phyloP scores from a whole-genome alignment of 2,113 vertebrate species.

The Zosterops lateralis region DNA sequence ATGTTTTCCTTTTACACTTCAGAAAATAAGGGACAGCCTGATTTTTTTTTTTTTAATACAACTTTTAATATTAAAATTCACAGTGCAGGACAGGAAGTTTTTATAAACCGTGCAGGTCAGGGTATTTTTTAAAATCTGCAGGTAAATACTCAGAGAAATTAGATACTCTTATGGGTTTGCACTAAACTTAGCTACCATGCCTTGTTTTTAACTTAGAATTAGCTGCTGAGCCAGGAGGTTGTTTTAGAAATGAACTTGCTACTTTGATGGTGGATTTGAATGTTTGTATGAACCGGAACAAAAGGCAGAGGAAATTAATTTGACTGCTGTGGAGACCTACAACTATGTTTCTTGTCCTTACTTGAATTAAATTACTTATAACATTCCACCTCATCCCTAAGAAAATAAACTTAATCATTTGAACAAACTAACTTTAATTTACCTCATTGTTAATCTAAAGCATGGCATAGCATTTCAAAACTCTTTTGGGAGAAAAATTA shows the following conservation, averaged over 20 bases:
- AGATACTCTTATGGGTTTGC: not conserved
- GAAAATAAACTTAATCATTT: not conserved
- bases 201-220: not conserved
- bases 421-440: not conserved
- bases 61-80: not conserved
- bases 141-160: not conserved
- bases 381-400: not conserved
- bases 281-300: not conserved
- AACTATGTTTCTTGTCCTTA: not conserved
- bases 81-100: not conserved
- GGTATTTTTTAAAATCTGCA: not conserved
- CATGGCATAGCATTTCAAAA: not conserved
- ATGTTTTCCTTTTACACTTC: not conserved
- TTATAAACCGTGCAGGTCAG: not conserved
- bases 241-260: not conserved
- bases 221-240: not conserved
- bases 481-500: not conserved
- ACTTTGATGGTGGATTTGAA: not conserved
- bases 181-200: not conserved
- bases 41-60: not conserved
- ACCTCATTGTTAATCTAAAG: not conserved
- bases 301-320: slow-evolving; percentile 30
- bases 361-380: slow-evolving; percentile 17
- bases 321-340: not conserved
- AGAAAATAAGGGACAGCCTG: not conserved